phyloP scores from a whole-genome alignment of 2,113 vertebrate genomes.

The Lanius ludovicianus region DNA sequence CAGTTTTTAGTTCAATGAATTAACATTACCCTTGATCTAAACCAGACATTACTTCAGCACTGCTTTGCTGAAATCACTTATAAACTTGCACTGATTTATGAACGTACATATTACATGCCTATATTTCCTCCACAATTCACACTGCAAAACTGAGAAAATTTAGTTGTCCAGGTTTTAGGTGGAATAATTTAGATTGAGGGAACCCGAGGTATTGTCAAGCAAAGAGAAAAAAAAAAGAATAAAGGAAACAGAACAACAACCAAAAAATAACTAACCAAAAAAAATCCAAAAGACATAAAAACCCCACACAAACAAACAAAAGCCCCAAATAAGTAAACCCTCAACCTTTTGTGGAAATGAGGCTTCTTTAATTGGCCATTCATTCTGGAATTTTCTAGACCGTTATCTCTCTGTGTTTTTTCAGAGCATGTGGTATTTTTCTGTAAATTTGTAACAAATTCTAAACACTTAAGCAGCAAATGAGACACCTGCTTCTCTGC shows the following conservation, averaged over 20 bases:
- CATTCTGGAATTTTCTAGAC: not conserved
- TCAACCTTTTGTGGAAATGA: not conserved
- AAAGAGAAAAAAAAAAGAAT: not conserved
- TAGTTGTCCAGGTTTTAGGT: not conserved
- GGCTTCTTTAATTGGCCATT: not conserved
- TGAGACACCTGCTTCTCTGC: not conserved
- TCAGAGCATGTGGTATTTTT: not conserved
- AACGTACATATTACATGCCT: not conserved
- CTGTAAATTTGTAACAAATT: not conserved
- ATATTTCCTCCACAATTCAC: not conserved
- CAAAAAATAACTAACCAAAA: rapidly evolving
- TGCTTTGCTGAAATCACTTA: not conserved
- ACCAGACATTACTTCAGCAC: not conserved
- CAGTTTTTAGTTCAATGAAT: not conserved
- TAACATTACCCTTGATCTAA: not conserved
- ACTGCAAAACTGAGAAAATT: not conserved
- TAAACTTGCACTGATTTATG: not conserved
- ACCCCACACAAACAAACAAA: not conserved
- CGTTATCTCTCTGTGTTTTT: not conserved
- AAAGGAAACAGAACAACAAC: not conserved
- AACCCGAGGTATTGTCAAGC: rapidly evolving
- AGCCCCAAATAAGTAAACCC: not conserved
- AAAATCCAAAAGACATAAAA: not conserved
- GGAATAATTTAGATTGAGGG: not conserved
- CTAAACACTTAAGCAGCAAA: not conserved